A percentile compares a stretch with the other conserved stretches of the same genome.
Evolutionary conservation across 2,797 vertebrate genomes (phyloP).

Genomic region (Coregonus sp.): DNA sequence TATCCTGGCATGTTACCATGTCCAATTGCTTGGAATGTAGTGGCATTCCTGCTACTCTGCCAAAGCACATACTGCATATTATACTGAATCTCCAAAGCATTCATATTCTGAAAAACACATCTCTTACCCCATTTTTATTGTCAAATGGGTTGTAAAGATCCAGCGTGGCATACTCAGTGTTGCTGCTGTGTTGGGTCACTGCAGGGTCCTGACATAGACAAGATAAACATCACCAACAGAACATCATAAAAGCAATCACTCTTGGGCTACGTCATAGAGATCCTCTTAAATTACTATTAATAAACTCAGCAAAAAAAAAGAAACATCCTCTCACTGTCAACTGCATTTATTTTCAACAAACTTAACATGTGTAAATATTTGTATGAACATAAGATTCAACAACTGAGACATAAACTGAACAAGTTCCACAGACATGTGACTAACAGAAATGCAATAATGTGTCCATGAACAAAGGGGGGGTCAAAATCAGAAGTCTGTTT

Average conservation of each 20-base stretch:
- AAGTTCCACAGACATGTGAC: no score
- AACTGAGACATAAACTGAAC: no score
- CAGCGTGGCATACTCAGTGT: conserved; percentile 83
- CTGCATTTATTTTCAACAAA: no score
- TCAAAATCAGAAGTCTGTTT: no score
- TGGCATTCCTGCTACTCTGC: not conserved
- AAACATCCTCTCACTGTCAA: no score
- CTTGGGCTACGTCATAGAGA: not conserved
- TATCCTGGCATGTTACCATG: not conserved
- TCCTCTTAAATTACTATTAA: not conserved
- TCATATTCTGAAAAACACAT: not conserved
- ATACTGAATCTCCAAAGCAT: not conserved
- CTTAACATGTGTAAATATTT: no score
- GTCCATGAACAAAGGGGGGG: no score
- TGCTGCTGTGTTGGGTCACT: conserved; percentile 82
- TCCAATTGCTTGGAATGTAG: conserved; percentile 2
- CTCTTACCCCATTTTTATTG: conserved; percentile 75
- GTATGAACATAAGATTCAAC: no score
- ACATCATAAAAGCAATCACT: not conserved
- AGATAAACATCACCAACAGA: conserved; percentile 9
- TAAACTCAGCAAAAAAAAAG: no score
- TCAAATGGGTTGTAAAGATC: conserved; percentile 96
- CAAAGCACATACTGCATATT: not conserved
- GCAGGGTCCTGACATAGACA: conserved; percentile 82
- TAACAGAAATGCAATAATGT: no score